Evolutionary conservation across 2,113 vertebrate species (phyloP).

Genomic region (Puffinus mauretanicus): DNA sequence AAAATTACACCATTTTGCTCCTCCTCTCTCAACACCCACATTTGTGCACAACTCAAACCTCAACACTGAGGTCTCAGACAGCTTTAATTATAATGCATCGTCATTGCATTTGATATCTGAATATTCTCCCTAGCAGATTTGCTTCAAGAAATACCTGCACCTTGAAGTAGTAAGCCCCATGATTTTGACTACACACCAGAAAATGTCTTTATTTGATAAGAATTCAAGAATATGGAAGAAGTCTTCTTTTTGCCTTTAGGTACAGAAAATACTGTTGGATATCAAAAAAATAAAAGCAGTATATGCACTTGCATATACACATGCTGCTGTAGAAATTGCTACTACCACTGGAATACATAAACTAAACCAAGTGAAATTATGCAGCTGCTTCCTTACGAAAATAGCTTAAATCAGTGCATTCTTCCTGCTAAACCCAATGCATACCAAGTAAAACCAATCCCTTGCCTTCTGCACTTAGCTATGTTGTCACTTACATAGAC

Average conservation of each 20-base stretch:
- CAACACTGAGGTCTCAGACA: not conserved
- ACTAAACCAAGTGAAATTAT: constrained; percentile 39
- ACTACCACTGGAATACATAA: not conserved
- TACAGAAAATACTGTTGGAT: not conserved
- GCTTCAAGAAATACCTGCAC: not conserved
- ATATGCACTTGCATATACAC: not conserved
- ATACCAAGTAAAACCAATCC: constrained; percentile 15
- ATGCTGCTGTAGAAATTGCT: not conserved
- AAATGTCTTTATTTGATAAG: not conserved
- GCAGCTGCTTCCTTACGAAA: constrained; percentile 30
- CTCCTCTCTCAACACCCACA: not conserved
- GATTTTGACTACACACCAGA: not conserved
- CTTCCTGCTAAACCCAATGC: not conserved
- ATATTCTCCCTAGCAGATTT: not conserved
- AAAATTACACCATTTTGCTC: not conserved
- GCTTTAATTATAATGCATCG: not conserved
- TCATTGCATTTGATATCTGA: not conserved
- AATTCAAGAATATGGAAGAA: not conserved
- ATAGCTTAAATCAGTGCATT: constrained; percentile 29
- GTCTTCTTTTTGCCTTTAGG: not conserved
- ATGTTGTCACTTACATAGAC: not conserved
- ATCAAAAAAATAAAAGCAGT: not conserved
- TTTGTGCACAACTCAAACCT: not conserved
- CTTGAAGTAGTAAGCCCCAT: not conserved
- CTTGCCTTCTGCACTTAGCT: not conserved